Base-by-base conservation (phyloP, 2,888 invertebrate genomes). In the Melieria crassipennis region DNA sequence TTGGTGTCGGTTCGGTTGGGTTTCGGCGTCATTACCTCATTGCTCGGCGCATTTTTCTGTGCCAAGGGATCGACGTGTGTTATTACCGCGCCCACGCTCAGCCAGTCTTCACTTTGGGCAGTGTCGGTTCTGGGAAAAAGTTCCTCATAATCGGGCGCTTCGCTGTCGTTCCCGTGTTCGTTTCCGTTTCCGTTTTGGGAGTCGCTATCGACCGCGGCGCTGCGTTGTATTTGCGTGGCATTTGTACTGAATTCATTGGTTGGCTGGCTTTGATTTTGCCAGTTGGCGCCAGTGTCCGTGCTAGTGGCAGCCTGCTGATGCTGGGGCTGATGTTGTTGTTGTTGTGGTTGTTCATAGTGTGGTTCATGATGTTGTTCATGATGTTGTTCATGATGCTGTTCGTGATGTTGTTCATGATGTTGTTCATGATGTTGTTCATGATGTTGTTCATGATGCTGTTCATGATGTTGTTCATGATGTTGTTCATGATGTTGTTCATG, bases 371-470 rank as follows among this genome's bases (percentile, higher is more conserved):
- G 30, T 48, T 55, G 10, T 46, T 66, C 13, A 0, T 52, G 52
- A n/a, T 60, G n/a, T 10, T 71, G 43, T 4, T 48, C n/a, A 9
- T 73, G 43, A 7, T 67, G 42, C 16, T 73, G 52, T 55, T 69
- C 10, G 10, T 48, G 55, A 13, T 52, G 47, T 1, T 70, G 48
- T 50, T 66, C 30, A 11, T 58, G 42, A 13, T 42, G n/a, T 52
- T 68, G 43, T 30, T 30, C 30, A 30, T 30, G 16, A 52, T 46
- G 42, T 60, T 45, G 30, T 43, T 70, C 16, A 16, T 66, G 47
- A 30, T 69, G 52, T 73, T 65, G 58, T n/a, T 6, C 13, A 64
- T 9, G 45, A 16, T 55, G 45, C 6, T 65, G 9, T 11, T 42
- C 42, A 42, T 47, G 45, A 16, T 56, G 30, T 48, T 55, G 10